Conservation (phyloP, 2,113 vertebrate species). For the Cyanocitta stelleri region DNA sequence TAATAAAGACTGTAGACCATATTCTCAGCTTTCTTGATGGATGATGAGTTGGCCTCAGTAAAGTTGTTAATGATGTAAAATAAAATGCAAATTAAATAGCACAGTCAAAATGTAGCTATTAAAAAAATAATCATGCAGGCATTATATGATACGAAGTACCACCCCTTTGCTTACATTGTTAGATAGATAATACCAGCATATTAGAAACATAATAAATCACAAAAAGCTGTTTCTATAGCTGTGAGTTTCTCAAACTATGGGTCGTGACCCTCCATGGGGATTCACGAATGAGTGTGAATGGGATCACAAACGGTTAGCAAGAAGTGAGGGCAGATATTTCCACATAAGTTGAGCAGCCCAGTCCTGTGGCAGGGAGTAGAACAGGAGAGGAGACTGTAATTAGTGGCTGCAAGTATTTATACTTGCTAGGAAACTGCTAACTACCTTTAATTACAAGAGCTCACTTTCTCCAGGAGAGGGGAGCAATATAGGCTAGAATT, state of each 20-base stretch:
- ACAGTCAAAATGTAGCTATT: conserved; percentile 48
- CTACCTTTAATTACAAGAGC: conserved; percentile 53
- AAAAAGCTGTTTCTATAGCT: background rate
- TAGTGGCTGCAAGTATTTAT: conserved; percentile 48
- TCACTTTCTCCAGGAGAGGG: conserved; percentile 22
- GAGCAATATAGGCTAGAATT: conserved; percentile 48
- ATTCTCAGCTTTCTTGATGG: conserved; percentile 36
- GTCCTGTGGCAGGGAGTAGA: background rate
- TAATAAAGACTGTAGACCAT: conserved; percentile 37
- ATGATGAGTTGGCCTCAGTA: conserved; percentile 14
- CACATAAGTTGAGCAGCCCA: background rate
- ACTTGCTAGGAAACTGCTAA: conserved; percentile 42
- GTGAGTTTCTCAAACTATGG: background rate
- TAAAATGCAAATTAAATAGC: conserved; percentile 63
- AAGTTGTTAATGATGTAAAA: conserved; percentile 43
- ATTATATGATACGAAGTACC: background rate
- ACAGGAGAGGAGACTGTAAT: conserved; percentile 38
- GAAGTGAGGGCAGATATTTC: conserved; percentile 1
- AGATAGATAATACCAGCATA: background rate
- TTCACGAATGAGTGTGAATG: background rate
- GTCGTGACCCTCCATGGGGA: background rate
- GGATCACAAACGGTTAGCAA: background rate
- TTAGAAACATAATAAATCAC: background rate
- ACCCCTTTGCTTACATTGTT: background rate
- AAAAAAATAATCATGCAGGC: conserved; percentile 5